Conservation (phyloP, 2,113 vertebrate species). For the Eublepharis macularius region DNA sequence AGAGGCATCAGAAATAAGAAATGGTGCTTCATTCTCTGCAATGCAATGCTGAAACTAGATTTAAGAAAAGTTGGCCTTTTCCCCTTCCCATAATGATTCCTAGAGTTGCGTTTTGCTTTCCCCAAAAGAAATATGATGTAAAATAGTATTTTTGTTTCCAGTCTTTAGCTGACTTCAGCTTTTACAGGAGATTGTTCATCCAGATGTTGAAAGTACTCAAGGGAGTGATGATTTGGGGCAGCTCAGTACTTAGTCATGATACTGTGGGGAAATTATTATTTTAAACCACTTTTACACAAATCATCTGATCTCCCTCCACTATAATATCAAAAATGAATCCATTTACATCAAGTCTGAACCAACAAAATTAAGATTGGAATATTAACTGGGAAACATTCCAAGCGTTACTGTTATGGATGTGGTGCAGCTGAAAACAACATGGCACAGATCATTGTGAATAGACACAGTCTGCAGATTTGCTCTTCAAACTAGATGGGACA, state of each 20-base stretch:
- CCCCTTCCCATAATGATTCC: constrained; percentile 36
- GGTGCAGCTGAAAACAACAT: not conserved
- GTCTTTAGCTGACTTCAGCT: constrained; percentile 43
- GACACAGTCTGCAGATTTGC: not conserved
- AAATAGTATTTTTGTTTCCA: constrained; percentile 31
- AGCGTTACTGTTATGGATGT: not conserved
- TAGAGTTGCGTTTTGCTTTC: constrained; percentile 36
- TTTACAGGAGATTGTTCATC: not conserved
- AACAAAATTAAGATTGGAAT: constrained; percentile 29
- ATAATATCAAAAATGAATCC: constrained; percentile 7
- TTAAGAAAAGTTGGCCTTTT: constrained; percentile 17
- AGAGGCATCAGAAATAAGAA: constrained; percentile 27
- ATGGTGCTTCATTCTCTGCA: constrained; percentile 35
- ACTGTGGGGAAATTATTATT: constrained; percentile 37
- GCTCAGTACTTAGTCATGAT: constrained; percentile 29
- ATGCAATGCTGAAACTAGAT: constrained; percentile 31
- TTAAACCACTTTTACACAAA: constrained; percentile 28
- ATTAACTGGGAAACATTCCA: not conserved
- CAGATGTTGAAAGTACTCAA: constrained; percentile 14
- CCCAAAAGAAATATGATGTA: constrained; percentile 1
- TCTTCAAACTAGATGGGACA: not conserved
- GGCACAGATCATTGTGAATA: constrained; percentile 22
- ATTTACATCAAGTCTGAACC: constrained; percentile 37
- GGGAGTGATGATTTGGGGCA: constrained; percentile 30
- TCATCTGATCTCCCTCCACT: constrained; percentile 15